These are phyloP conservation scores for Cariama cristata DNA, from an alignment of 2,113 vertebrate genomes.

Conservation along the genomic window DNA sequence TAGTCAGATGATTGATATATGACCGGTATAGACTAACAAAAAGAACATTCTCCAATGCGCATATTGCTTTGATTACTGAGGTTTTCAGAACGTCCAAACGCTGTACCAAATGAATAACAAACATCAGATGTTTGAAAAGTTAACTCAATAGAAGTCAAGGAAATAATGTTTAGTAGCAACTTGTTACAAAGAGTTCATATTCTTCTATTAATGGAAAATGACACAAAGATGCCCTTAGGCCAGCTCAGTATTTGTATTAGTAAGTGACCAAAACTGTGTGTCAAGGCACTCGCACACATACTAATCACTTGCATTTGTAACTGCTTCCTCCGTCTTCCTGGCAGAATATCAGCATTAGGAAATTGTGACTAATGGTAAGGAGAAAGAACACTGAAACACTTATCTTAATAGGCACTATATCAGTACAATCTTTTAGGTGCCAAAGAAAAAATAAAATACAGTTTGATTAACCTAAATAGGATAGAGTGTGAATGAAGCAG, in stretches of 20 bases:
- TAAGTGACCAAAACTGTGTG: conserved; percentile 62
- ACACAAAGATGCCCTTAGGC: conserved; percentile 45
- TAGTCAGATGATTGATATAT: conserved; percentile 30
- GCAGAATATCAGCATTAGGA: conserved; percentile 59
- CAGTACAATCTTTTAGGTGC: conserved; percentile 32
- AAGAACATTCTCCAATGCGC: neutral
- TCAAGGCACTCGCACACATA: conserved; percentile 5
- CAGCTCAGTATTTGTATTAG: conserved; percentile 58
- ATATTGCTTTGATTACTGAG: conserved; percentile 38
- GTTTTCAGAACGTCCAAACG: neutral
- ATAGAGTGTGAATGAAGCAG: neutral
- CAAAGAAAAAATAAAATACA: conserved; percentile 52
- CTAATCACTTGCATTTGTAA: conserved; percentile 67
- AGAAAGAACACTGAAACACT: conserved; percentile 24
- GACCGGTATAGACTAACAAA: conserved; percentile 42
- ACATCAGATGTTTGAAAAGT: conserved; percentile 51
- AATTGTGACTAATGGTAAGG: conserved; percentile 59
- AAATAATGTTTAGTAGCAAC: conserved; percentile 55
- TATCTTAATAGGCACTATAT: conserved; percentile 45
- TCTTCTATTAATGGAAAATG: conserved; percentile 63
- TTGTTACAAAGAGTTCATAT: conserved; percentile 43
- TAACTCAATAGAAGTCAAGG: conserved; percentile 42
- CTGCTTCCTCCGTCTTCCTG: conserved; percentile 64
- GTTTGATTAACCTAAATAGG: conserved; percentile 45
- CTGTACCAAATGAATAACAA: conserved; percentile 33